Percentiles rank a stretch among this genome's conserved stretches.
Conservation (phyloP, 2,888 invertebrate species). For the Trichacis sp. region DNA sequence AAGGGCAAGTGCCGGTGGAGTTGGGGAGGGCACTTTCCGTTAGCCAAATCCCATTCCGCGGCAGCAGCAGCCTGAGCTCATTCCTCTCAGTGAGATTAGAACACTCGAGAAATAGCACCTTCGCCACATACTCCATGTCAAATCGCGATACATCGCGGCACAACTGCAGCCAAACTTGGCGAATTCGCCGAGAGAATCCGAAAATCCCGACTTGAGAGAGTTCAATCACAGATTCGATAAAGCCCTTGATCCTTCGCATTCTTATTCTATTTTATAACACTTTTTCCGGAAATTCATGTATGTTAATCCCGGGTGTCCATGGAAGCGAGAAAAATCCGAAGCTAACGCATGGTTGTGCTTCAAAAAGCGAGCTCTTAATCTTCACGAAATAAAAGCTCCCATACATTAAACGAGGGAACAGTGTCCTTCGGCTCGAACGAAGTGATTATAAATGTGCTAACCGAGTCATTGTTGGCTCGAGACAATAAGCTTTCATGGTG, state of each 20-base stretch:
- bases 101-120: slow-evolving; percentile 27
- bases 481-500: slow-evolving; percentile 33
- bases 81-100: slow-evolving; percentile 36
- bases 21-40: slow-evolving; percentile 23
- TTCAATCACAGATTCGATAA: slow-evolving; percentile 58
- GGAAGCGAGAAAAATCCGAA: too few relatives aligned
- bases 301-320: background rate
- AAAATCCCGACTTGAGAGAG: slow-evolving; percentile 51
- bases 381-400: slow-evolving; percentile 34
- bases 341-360: background rate
- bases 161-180: slow-evolving; percentile 10
- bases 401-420: slow-evolving; percentile 12
- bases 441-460: slow-evolving; percentile 36
- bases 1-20: slow-evolving; percentile 31
- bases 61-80: slow-evolving; percentile 9
- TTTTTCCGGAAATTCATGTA: slow-evolving; percentile 6
- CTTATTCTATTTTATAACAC: background rate
- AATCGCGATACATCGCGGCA: slow-evolving; percentile 32
- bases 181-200: slow-evolving; percentile 27
- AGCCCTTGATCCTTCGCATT: slow-evolving; percentile 54
- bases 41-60: slow-evolving; percentile 30
- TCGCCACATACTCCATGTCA: slow-evolving; percentile 30
- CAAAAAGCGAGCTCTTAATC: slow-evolving; percentile 22
- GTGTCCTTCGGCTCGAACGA: slow-evolving; percentile 36
- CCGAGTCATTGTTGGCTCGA: slow-evolving; percentile 36